These are phyloP conservation scores for Irena cyanogastra DNA, from an alignment of 2,113 vertebrate genomes.

Conservation along the genomic window DNA sequence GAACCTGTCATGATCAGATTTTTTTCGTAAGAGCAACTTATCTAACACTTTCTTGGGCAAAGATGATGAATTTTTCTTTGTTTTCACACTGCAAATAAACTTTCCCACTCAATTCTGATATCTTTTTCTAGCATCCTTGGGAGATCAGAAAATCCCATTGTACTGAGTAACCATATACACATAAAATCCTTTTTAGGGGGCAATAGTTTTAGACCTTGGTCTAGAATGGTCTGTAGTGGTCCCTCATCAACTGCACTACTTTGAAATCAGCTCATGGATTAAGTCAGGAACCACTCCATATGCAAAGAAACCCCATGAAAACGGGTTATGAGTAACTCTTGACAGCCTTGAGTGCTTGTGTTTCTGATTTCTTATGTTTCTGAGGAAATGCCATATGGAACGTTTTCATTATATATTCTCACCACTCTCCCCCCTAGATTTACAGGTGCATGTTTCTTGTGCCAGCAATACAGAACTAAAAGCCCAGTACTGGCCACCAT, in stretches of 20 bases:
- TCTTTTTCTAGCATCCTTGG: not conserved
- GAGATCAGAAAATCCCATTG: not conserved
- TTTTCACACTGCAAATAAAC: not conserved
- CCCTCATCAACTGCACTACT: not conserved
- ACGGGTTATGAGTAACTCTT: not conserved
- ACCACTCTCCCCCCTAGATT: not conserved
- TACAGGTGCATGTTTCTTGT: not conserved
- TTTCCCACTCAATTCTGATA: not conserved
- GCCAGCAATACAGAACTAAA: not conserved
- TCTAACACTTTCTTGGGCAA: not conserved
- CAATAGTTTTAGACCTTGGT: not conserved
- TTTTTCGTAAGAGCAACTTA: not conserved
- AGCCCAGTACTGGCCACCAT: not conserved
- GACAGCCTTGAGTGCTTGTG: not conserved
- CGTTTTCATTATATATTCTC: not conserved
- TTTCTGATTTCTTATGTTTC: not conserved
- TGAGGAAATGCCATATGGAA: not conserved
- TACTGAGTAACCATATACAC: not conserved
- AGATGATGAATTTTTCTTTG: not conserved
- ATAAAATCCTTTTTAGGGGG: not conserved
- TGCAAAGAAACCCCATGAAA: not conserved
- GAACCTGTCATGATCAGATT: not conserved
- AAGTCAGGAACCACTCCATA: not conserved
- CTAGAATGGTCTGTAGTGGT: not conserved
- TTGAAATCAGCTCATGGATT: not conserved